Conservation (phyloP, 2,888 invertebrate genomes). For the Luperina nickerlii region DNA sequence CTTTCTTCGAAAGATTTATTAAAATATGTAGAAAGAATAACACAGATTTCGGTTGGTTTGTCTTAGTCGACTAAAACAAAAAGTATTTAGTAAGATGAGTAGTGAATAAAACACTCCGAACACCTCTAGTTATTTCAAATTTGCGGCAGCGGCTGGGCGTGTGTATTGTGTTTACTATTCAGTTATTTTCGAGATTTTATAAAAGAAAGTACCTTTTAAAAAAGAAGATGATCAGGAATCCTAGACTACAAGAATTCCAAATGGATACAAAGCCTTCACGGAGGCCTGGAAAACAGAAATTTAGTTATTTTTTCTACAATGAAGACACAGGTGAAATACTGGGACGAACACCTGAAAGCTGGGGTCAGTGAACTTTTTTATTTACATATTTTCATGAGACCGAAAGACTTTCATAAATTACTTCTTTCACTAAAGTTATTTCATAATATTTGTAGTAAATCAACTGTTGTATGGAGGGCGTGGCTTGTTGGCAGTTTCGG, state of each 20-base stretch:
- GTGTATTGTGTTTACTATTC: slow-evolving; percentile 52
- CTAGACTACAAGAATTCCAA: slow-evolving; percentile 83
- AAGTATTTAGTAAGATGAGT: not conserved
- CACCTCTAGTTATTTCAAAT: slow-evolving; percentile 62
- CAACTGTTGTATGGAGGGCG: slow-evolving; percentile 51
- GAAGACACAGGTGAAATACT: slow-evolving; percentile 84
- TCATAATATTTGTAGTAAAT: not conserved
- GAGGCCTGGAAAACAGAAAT: slow-evolving; percentile 70
- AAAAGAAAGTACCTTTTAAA: slow-evolving; percentile 54
- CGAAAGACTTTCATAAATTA: not conserved
- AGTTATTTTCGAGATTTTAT: slow-evolving; percentile 63
- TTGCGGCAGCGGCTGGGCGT: slow-evolving; percentile 63
- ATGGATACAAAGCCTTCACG: slow-evolving; percentile 79
- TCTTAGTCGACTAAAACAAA: not conserved
- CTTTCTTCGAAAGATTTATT: not conserved
- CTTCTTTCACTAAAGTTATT: not conserved
- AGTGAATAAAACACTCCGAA: too few species aligned
- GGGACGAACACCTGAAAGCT: slow-evolving; percentile 87
- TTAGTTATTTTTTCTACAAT: slow-evolving; percentile 81
- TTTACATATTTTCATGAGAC: slow-evolving; percentile 32
- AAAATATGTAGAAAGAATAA: too few species aligned
- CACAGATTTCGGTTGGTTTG: not conserved
- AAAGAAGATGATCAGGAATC: slow-evolving; percentile 78
- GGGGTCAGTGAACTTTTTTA: slow-evolving; percentile 85
- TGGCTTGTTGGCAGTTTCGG: slow-evolving; percentile 49